phyloP scores from a whole-genome alignment of 2,888 invertebrate genomes.

The Incurvaria masculella region DNA sequence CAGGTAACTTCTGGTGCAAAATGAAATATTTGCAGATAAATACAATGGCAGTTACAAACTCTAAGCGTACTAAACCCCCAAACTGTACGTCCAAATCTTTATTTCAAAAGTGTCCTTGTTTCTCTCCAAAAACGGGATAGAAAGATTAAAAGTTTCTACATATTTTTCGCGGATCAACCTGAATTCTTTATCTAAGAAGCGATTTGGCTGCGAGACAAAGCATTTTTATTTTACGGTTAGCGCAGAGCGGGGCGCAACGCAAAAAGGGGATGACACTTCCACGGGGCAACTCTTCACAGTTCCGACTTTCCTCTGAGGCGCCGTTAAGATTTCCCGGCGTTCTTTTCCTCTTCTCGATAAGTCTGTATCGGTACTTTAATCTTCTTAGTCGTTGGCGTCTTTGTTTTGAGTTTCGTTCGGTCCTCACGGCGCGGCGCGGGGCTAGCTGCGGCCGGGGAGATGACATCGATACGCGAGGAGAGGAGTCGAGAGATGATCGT shows the following conservation, averaged over 20 bases:
- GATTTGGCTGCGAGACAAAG: not conserved
- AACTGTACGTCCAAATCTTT: too few species aligned
- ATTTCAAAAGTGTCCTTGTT: not conserved
- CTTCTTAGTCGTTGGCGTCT: conserved; percentile 35
- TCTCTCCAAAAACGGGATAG: not conserved
- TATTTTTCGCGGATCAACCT: not conserved
- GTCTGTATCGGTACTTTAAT: conserved; percentile 24
- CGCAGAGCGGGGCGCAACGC: not conserved
- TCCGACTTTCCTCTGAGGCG: not conserved
- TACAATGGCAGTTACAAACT: too few species aligned
- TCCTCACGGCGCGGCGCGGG: conserved; percentile 21
- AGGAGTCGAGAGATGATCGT: conserved; percentile 24
- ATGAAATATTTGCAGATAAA: too few species aligned
- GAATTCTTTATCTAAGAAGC: not conserved
- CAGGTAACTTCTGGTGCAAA: too few species aligned
- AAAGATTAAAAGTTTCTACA: not conserved
- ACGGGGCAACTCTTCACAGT: too few species aligned
- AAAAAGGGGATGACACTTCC: not conserved
- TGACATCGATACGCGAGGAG: conserved; percentile 46
- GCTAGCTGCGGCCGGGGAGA: conserved; percentile 29
- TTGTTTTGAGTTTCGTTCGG: conserved; percentile 34
- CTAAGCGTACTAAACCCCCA: too few species aligned
- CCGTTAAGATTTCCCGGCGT: not conserved
- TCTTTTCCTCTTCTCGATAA: conserved; percentile 3
- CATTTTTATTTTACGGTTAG: not conserved